Evolutionary conservation across 2,797 vertebrate species (phyloP), one percentile per base, ranked within the genome.

Genomic region (Myripristis jacobus): DNA sequence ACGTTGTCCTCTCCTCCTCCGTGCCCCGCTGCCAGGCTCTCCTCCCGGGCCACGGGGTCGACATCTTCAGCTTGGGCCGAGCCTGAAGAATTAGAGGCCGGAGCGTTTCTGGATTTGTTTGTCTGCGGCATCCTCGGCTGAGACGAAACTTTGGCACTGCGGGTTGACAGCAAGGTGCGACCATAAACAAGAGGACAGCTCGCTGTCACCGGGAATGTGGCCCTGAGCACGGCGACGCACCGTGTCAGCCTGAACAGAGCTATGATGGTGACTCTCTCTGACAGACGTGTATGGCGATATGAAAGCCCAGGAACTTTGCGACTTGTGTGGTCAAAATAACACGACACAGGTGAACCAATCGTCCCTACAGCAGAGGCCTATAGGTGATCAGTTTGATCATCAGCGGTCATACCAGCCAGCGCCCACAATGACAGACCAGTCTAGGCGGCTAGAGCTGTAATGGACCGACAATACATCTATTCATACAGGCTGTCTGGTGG

Each of bases 71-170:
- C 66, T 51, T 79, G 86, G 48, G 74, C 82, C 1, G 75, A 64
- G 46, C 79, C 70, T 8, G 76, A 38, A 10, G 81, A 85, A 12
- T 82, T 86, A 63, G 73, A 19, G 34, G 70, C 84, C 36, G 83
- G 75, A 78, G 81, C 61, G 52, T 86, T 91, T 69, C 89, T 92
- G 52, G 89, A 92, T 80, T 95, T 95, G 84, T 93, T 94, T 21
- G 92, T 92, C 69, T 93, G 93, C 29, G 94, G 94, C 95, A 96
- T 96, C 83, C 76, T 93, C 57, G 43, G 57, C 61, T 72, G 52
- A 57, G 80, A 71, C 60, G 88, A 47, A 56, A 59, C 70, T 84
- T 54, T 58, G 61, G 54, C 77, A 73, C 76, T 79, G 83, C 50
- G 70, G 75, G 74, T 78, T 64, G 85, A 89, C 81, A 87, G 86